A percentile compares a stretch with the other conserved stretches of the same genome.
Evolutionary conservation across 2,888 invertebrate species (phyloP).

Genomic region (Eupithecia insigniata): DNA sequence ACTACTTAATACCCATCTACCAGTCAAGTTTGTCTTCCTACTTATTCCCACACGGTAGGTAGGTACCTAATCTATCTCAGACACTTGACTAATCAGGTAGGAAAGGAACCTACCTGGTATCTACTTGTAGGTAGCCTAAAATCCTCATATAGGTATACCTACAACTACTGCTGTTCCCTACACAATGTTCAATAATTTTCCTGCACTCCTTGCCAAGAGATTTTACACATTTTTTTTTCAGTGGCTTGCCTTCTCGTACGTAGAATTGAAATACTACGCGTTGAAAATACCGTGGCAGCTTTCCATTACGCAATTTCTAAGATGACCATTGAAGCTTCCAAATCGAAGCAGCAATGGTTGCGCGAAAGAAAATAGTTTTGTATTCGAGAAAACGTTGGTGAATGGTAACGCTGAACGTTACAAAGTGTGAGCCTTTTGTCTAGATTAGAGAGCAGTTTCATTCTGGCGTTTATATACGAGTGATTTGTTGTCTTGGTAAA

Average conservation of each 20-base stretch:
- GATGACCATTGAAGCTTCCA: not conserved
- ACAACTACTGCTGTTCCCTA: no score
- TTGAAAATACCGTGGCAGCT: slow-evolving; percentile 11
- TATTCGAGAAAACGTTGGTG: slow-evolving; percentile 56
- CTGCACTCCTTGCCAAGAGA: slow-evolving; percentile 70
- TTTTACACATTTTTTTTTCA: slow-evolving; percentile 70
- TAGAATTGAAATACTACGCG: slow-evolving; percentile 59
- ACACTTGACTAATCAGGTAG: no score
- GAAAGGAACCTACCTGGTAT: not conserved
- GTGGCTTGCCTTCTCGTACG: slow-evolving; percentile 57
- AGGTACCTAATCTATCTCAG: not conserved
- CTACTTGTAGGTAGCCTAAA: not conserved
- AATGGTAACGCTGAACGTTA: slow-evolving; percentile 78
- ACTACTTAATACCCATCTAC: no score
- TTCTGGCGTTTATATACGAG: not conserved
- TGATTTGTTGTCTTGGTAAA: no score
- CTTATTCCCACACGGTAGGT: not conserved
- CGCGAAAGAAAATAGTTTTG: slow-evolving; percentile 40
- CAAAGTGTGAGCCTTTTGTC: slow-evolving; percentile 84
- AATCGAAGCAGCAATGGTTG: slow-evolving; percentile 55
- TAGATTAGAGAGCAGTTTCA: slow-evolving; percentile 64
- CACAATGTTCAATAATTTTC: slow-evolving; percentile 58
- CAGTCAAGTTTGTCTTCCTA: no score
- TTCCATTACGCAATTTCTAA: slow-evolving; percentile 52
- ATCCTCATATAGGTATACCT: not conserved